Percentiles rank a stretch among this genome's conserved stretches.
These are phyloP conservation scores for Bubalus kerabau DNA, from an alignment of 2,113 vertebrate species.

Conservation along the genomic window DNA sequence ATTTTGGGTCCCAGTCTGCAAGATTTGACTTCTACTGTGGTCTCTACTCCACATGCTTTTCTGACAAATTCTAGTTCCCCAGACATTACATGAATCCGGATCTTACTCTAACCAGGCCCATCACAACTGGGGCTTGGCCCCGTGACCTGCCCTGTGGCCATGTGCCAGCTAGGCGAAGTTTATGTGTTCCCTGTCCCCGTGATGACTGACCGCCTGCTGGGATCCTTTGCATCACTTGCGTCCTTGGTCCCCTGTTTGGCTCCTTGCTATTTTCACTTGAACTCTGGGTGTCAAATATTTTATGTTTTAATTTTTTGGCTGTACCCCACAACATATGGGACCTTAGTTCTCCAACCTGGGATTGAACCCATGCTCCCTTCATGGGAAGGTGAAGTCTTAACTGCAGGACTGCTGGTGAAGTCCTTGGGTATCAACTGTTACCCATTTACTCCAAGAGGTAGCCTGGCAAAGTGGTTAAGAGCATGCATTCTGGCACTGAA, in stretches of 20 bases:
- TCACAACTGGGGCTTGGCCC: neutral
- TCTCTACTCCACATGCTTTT: neutral
- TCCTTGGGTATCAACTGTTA: neutral
- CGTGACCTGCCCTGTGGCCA: neutral
- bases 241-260: neutral
- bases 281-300: neutral
- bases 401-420: neutral
- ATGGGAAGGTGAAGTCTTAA: neutral
- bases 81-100: neutral
- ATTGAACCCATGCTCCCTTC: neutral
- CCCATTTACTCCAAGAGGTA: too few relatives aligned
- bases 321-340: neutral
- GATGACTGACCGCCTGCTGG: neutral
- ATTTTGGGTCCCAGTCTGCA: neutral
- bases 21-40: neutral
- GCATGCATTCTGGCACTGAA: rapidly evolving
- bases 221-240: neutral
- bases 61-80: neutral
- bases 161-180: neutral
- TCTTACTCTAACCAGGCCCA: neutral
- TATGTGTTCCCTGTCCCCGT: neutral
- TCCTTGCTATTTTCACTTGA: neutral
- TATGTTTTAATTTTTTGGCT: neutral
- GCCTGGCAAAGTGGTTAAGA: neutral
- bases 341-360: neutral